A percentile compares a stretch with the other conserved stretches of the same genome.
Evolutionary conservation across 1,140 invertebrate genomes (phyloP).

Genomic region (Drosophila simulans): DNA sequence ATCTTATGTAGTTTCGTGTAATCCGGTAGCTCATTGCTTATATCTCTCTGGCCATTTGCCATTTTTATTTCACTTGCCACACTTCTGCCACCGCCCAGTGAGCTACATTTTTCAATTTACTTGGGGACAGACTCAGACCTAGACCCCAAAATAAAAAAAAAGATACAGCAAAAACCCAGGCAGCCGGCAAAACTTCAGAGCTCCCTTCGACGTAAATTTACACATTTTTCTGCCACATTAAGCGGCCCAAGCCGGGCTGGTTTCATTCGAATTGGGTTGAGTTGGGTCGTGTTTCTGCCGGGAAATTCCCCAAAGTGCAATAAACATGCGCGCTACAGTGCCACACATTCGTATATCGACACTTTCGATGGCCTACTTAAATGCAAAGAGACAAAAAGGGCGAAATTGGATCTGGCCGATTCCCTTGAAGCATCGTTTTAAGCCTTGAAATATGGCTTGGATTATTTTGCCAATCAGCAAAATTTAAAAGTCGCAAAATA

Average conservation of each 20-base stretch:
- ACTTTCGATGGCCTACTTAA: constrained; percentile 69
- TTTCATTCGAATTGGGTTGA: constrained; percentile 40
- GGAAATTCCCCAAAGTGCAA: constrained; percentile 80
- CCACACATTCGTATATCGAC: constrained; percentile 56
- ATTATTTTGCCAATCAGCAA: not conserved
- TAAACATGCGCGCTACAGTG: constrained; percentile 76
- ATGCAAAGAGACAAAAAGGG: constrained; percentile 34
- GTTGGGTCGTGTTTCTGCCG: constrained; percentile 50
- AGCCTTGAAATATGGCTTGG: constrained; percentile 2
- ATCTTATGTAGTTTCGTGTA: constrained; percentile 29
- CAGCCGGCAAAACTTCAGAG: constrained; percentile 38
- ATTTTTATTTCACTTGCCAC: constrained; percentile 78
- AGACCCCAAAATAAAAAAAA: constrained; percentile 1
- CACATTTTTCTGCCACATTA: constrained; percentile 84
- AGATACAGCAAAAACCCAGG: constrained; percentile 6
- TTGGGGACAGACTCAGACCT: constrained; percentile 49
- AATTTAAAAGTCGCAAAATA: not conserved
- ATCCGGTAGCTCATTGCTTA: constrained; percentile 53
- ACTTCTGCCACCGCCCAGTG: constrained; percentile 46
- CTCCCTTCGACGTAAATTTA: constrained; percentile 73
- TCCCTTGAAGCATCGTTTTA: constrained; percentile 12
- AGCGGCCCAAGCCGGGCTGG: constrained; percentile 49
- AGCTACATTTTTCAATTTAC: constrained; percentile 77
- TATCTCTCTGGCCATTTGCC: constrained; percentile 64
- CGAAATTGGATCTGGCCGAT: constrained; percentile 1